Percentiles rank a stretch among this genome's conserved stretches.
These are phyloP conservation scores for Meandrusa payeni DNA, from an alignment of 2,888 invertebrate species.

Conservation along the genomic window DNA sequence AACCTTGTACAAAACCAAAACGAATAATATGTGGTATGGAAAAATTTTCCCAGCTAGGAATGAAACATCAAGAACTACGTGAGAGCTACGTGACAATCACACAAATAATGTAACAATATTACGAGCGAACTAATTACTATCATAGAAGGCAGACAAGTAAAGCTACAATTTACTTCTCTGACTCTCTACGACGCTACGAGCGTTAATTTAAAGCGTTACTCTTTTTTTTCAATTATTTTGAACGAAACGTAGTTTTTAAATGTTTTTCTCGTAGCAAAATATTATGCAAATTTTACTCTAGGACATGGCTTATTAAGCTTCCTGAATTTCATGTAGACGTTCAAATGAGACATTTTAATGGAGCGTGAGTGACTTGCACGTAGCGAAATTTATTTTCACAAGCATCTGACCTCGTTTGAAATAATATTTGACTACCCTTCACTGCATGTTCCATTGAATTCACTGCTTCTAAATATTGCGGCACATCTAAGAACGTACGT, in stretches of 20 bases:
- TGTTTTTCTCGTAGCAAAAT: conserved; percentile 2
- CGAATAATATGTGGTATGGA: too few relatives aligned
- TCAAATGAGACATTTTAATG: conserved; percentile 17
- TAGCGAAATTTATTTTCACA: conserved; percentile 17
- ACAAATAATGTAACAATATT: too few relatives aligned
- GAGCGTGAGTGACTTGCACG: conserved; percentile 15
- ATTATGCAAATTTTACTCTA: conserved; percentile 16
- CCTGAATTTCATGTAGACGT: conserved; percentile 16
- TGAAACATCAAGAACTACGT: too few relatives aligned
- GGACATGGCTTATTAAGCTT: conserved; percentile 18
- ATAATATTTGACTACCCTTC: conserved; percentile 2
- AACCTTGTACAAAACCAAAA: too few relatives aligned
- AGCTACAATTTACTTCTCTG: too few relatives aligned
- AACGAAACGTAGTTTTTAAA: conserved; percentile 10
- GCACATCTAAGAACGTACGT: too few relatives aligned
- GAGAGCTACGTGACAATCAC: too few relatives aligned
- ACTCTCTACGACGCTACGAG: too few relatives aligned
- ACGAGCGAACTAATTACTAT: too few relatives aligned
- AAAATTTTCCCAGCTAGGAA: too few relatives aligned
- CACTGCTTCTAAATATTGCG: not conserved
- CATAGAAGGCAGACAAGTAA: too few relatives aligned
- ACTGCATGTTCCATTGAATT: not conserved
- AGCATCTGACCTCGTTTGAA: conserved; percentile 4
- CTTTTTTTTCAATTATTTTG: conserved; percentile 8
- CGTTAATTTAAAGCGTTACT: conserved; percentile 8